Percentiles rank a stretch among this genome's conserved stretches.
Evolutionary conservation across 2,797 vertebrate species (phyloP).

Genomic region (Enteromius thamalakanensis): DNA sequence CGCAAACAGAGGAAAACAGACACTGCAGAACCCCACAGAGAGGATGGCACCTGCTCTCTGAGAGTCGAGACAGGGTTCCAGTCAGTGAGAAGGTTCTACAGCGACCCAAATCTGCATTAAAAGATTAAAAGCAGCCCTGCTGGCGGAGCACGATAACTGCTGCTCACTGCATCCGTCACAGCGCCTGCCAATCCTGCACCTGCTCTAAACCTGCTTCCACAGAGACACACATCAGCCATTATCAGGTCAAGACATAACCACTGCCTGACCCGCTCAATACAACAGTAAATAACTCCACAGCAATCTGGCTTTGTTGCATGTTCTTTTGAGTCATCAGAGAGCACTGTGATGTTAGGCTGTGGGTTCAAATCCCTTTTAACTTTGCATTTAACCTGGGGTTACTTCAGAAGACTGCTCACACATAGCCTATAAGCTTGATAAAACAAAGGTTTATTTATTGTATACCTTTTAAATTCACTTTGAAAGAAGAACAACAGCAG

Average conservation of each 20-base stretch:
- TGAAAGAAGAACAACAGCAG: too few species aligned
- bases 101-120: conserved; percentile 21
- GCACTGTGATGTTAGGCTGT: background rate
- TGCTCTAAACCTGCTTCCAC: background rate
- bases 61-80: conserved; percentile 6
- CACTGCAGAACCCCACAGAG: background rate
- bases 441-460: too few species aligned
- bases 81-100: conserved; percentile 9
- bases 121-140: conserved; percentile 24
- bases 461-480: too few species aligned
- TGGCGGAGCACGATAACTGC: background rate
- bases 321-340: background rate
- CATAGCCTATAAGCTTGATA: too few species aligned
- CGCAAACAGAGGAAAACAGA: background rate
- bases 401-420: background rate
- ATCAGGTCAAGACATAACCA: background rate
- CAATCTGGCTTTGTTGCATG: background rate
- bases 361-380: background rate
- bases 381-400: background rate
- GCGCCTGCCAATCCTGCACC: background rate
- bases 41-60: background rate
- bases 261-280: background rate
- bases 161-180: background rate
- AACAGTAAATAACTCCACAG: background rate
- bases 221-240: background rate